These are phyloP conservation scores for Clostera curtula DNA, from an alignment of 2,888 invertebrate genomes.

Conservation along the genomic window DNA sequence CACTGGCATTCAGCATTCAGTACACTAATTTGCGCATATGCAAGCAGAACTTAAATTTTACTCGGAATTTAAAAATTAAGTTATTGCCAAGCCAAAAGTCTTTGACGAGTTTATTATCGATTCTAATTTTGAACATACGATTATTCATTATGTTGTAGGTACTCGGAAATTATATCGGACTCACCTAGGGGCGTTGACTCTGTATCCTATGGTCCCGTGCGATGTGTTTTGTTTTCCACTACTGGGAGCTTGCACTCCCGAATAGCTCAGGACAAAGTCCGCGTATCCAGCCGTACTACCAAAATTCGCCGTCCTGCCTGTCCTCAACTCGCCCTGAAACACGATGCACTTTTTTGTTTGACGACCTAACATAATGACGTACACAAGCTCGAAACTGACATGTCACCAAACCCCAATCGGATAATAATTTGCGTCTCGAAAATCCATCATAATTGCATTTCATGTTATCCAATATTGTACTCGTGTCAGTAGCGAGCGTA, in stretches of 20 bases:
- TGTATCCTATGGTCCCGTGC: conserved; percentile 73
- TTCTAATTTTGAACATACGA: too few relatives aligned
- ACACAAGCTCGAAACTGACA: conserved; percentile 24
- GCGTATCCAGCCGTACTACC: conserved; percentile 78
- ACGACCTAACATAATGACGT: conserved; percentile 31
- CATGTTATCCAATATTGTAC: conserved; percentile 29
- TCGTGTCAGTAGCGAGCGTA: conserved; percentile 35
- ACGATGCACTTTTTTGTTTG: conserved; percentile 50
- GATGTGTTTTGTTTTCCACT: conserved; percentile 67
- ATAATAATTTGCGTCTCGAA: conserved; percentile 6
- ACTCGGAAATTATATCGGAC: conserved; percentile 28
- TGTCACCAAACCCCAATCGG: conserved; percentile 10
- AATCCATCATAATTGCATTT: conserved; percentile 12
- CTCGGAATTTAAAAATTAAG: too few relatives aligned
- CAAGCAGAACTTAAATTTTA: too few relatives aligned
- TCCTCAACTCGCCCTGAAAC: conserved; percentile 79
- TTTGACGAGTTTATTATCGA: too few relatives aligned
- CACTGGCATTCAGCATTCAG: too few relatives aligned
- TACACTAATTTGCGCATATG: too few relatives aligned
- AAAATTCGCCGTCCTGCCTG: conserved; percentile 81
- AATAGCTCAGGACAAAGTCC: conserved; percentile 56
- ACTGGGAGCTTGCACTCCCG: conserved; percentile 66
- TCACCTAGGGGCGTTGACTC: conserved; percentile 79
- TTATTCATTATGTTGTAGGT: too few relatives aligned
- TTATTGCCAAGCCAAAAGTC: too few relatives aligned